Percentiles rank a stretch among this genome's conserved stretches.
These are phyloP conservation scores for pig (Sus scrofa) DNA, from an alignment of 2,113 vertebrate genomes.

Conservation along the genomic window DNA sequence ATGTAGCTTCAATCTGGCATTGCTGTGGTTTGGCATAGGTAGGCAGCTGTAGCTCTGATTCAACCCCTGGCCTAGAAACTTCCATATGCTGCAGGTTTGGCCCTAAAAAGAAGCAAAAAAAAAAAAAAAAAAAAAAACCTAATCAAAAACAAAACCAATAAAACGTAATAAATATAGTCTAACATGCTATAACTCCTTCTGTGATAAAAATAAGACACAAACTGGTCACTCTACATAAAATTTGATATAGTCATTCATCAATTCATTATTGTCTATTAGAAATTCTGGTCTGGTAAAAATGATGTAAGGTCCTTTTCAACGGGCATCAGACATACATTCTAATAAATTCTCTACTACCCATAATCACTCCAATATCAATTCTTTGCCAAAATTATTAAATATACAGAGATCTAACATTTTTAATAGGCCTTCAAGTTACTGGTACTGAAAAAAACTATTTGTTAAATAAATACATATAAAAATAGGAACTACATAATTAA, in stretches of 20 bases:
- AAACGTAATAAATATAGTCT: neutral
- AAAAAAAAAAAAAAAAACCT: too few species aligned
- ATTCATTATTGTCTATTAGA: neutral
- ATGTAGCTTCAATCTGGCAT: too few species aligned
- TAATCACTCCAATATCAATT: neutral
- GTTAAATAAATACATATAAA: neutral
- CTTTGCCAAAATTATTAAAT: neutral
- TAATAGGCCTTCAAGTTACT: neutral
- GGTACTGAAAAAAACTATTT: neutral
- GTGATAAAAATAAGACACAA: neutral
- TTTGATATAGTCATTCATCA: neutral
- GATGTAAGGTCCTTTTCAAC: neutral
- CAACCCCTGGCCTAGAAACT: too few species aligned
- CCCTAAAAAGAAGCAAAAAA: too few species aligned
- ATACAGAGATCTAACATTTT: neutral
- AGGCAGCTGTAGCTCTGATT: too few species aligned
- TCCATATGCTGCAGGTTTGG: too few species aligned
- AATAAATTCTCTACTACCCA: neutral
- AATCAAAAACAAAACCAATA: too few species aligned
- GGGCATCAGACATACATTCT: neutral
- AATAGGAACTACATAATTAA: neutral
- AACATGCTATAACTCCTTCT: neutral
- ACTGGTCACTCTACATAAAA: neutral
- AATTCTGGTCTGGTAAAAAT: slow-evolving; percentile 34
- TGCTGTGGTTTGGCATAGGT: too few species aligned